Conservation (phyloP, 1,140 invertebrate genomes). For the Magallana angulata region DNA sequence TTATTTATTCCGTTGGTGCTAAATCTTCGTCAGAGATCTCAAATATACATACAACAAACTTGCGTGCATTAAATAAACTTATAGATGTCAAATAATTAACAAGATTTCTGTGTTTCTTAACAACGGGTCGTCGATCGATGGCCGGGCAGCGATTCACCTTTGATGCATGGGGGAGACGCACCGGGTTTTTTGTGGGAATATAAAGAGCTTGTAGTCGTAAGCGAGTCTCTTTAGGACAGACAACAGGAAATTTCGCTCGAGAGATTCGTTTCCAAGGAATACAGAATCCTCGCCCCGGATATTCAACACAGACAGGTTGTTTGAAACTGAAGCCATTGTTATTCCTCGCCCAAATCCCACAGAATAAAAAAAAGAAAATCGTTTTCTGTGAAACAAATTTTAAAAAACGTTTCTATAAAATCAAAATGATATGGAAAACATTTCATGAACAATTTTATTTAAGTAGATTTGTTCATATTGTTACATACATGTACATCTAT, state of each 20-base stretch:
- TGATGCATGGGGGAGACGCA: neutral
- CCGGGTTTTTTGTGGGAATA: neutral
- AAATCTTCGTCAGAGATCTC: conserved; percentile 20
- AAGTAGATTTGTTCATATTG: neutral
- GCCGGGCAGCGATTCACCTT: neutral
- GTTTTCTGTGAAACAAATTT: neutral
- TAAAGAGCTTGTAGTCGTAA: neutral
- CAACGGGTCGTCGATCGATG: conserved; percentile 1
- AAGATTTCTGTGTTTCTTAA: conserved; percentile 24
- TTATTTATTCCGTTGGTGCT: conserved; percentile 11
- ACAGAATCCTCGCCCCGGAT: conserved; percentile 8
- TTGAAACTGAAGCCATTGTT: neutral
- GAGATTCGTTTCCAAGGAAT: neutral
- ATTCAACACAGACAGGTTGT: neutral
- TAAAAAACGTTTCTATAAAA: neutral
- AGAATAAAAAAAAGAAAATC: neutral
- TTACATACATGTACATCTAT: too few relatives aligned
- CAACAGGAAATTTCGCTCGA: neutral
- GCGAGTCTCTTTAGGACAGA: neutral
- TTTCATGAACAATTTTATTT: neutral
- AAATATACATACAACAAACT: neutral
- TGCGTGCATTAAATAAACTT: conserved; percentile 13
- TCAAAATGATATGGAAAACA: too few relatives aligned
- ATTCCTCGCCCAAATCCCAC: neutral
- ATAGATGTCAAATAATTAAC: conserved; percentile 19